Evolutionary conservation across 2,888 invertebrate species (phyloP), one percentile per base, ranked within the genome.

Genomic region (Epinotia bilunana): DNA sequence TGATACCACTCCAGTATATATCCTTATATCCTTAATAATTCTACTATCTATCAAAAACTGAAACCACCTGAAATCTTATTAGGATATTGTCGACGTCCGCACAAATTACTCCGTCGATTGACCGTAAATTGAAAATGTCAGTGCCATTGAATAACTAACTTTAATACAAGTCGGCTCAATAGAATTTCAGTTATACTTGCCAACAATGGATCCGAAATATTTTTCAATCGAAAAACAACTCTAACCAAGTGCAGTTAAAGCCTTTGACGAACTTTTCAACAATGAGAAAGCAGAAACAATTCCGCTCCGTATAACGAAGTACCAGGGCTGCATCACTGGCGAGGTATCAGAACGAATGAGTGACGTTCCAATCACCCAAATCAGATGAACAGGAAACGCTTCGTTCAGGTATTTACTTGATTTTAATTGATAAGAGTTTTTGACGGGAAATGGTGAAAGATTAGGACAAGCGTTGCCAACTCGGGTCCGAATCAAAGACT

Each of bases 1-100:
- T 65, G 64, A 72, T 46, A 68, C 46, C 58, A 53, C 55, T 73
- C 57, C 62, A 62, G 62, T 69, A 68, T 28, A 28, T 28, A 28
- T 28, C 23, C 62, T 16, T n/a, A 62, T n/a, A n/a, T n/a, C 57
- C 57, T 73, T 57, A 73, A 69, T 69, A 57, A 73, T 73, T 63
- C 62, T 69, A 9, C 2, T 18, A 46, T n/a, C 67, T 61, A 23
- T 61, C 73, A 63, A 73, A 57, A 68, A 64, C 57, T 39, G 63
- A 39, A 63, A 9, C 63, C 55, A 73, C 68, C 62, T 62, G 28
- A 68, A 73, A 73, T 16, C 67, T 39, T 53, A 73, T 73, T 68
- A 62, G 7, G 43, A 55, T 43, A 53, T 62, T 18, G 62, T 67
- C 67, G 46, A 28, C 49, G 60, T 60, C 20, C 58, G 16, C 53